These are phyloP conservation scores for Dynastes maya DNA, from an alignment of 2,888 invertebrate species.

Conservation along the genomic window DNA sequence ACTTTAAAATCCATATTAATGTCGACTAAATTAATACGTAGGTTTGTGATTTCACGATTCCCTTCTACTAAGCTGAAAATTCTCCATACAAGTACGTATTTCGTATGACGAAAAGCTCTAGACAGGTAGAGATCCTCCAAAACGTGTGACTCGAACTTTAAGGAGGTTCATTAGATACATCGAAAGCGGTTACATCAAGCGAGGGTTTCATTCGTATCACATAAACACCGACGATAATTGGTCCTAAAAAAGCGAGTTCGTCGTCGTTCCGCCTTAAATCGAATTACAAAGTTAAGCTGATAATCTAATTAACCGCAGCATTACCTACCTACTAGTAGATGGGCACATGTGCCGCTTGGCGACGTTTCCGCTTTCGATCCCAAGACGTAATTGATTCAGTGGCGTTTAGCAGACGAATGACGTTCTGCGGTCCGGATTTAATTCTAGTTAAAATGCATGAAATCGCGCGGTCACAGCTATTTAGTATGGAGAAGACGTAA, in stretches of 20 bases:
- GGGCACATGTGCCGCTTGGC: background rate
- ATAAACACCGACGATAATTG: slow-evolving; percentile 47
- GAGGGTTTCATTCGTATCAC: slow-evolving; percentile 43
- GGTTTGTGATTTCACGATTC: too few species aligned
- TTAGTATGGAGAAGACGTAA: background rate
- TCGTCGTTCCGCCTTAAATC: slow-evolving; percentile 30
- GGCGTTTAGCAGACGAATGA: slow-evolving; percentile 19
- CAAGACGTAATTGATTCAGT: slow-evolving; percentile 36
- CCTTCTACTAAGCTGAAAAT: too few species aligned
- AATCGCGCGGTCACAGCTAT: background rate
- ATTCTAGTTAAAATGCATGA: slow-evolving; percentile 31
- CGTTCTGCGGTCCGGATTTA: slow-evolving; percentile 22
- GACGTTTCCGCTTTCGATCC: background rate
- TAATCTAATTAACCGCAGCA: slow-evolving; percentile 40
- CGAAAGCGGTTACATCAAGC: background rate
- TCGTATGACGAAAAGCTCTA: background rate
- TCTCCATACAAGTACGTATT: background rate
- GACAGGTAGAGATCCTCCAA: background rate
- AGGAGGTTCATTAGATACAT: slow-evolving; percentile 25
- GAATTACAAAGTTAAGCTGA: slow-evolving; percentile 41
- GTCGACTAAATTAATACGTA: too few species aligned
- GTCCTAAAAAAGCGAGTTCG: slow-evolving; percentile 33
- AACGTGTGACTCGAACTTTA: slow-evolving; percentile 32
- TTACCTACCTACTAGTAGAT: slow-evolving; percentile 7
- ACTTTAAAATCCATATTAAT: too few species aligned